Conservation (phyloP, 2,113 vertebrate genomes). For the Percopsis transmontana region DNA sequence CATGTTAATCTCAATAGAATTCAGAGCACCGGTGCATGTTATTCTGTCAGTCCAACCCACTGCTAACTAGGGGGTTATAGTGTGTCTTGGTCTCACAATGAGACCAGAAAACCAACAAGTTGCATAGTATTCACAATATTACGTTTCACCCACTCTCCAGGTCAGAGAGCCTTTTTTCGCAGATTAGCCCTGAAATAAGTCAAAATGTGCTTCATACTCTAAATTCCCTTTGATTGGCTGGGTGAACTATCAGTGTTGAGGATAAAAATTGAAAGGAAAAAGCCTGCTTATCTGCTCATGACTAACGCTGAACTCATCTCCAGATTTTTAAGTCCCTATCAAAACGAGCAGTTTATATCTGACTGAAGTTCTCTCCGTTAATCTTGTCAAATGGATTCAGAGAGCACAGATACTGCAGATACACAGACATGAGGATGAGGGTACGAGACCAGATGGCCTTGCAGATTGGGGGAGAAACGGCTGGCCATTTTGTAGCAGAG, state of each 20-base stretch:
- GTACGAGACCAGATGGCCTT: slow-evolving; percentile 61
- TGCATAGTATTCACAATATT: slow-evolving; percentile 6
- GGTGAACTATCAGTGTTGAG: slow-evolving; percentile 5
- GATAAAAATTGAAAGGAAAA: neutral
- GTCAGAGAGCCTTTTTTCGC: slow-evolving; percentile 1
- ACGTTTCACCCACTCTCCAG: neutral
- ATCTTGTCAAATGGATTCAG: slow-evolving; percentile 70
- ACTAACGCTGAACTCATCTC: slow-evolving; percentile 40
- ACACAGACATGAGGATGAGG: slow-evolving; percentile 39
- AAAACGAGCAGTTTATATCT: slow-evolving; percentile 71
- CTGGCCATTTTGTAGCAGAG: neutral
- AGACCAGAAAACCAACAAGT: slow-evolving; percentile 18
- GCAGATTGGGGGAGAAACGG: slow-evolving; percentile 49
- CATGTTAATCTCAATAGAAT: slow-evolving; percentile 29
- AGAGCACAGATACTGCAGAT: slow-evolving; percentile 51
- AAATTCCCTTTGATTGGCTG: neutral
- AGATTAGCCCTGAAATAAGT: slow-evolving; percentile 12
- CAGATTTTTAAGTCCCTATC: slow-evolving; percentile 40
- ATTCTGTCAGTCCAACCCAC: neutral
- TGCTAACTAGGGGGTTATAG: slow-evolving; percentile 29
- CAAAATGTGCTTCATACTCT: neutral
- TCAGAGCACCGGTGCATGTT: slow-evolving; percentile 11
- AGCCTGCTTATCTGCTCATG: slow-evolving; percentile 23
- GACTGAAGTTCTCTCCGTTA: slow-evolving; percentile 62
- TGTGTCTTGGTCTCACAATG: slow-evolving; percentile 17